Evolutionary conservation across 1,140 invertebrate genomes (phyloP), one percentile per base, ranked within the genome.

Genomic region (Drosophila seguyi): DNA sequence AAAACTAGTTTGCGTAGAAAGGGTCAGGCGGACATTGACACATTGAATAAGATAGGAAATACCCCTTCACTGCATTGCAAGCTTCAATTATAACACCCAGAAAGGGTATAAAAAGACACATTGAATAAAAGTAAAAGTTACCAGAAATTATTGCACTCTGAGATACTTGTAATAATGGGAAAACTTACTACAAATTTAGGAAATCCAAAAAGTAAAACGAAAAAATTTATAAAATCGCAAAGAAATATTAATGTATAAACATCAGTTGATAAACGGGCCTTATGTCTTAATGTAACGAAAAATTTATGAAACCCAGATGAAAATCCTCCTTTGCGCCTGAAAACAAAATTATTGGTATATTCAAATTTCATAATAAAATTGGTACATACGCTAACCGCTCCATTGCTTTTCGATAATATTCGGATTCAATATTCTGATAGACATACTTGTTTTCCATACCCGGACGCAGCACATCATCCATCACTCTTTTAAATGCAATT

Each of bases 171-270:
- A 41, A 18, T 6, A 20, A 11, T 11, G 13, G 14, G 2, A 22
- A 0, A 7, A 93, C 95, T 95, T 94, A 98, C 97, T 44, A 97
- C 97, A 94, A 99, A 99, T 16, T 97, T 96, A 27, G 97, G 96
- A 34, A 81, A 99, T 57, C 98, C 98, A 93, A 99, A 98, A 42
- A 99, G 97, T 27, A 99, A 95, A 5, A 99, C 97, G 59, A 99
- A 95, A 91, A 99, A 99, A 90, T 98, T 99, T 84, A 99, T 96
- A 91, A 99, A 99, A 93, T 99, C 99, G 92, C 99, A 99, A 60
- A 99, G 94, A 92, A 99, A 99, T 97, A 99, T 98, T 84, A 97
- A 97, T 0, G 98, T 97, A 93, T 99, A 99, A 6, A 99, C 97
- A 94, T 99, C 99, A 1, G 96, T 96, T 41, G 97, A 97, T 34